A percentile compares a stretch with the other conserved stretches of the same genome.
Evolutionary conservation across 2,797 vertebrate genomes (phyloP).

Genomic region (Crocodylus rhombifer): DNA sequence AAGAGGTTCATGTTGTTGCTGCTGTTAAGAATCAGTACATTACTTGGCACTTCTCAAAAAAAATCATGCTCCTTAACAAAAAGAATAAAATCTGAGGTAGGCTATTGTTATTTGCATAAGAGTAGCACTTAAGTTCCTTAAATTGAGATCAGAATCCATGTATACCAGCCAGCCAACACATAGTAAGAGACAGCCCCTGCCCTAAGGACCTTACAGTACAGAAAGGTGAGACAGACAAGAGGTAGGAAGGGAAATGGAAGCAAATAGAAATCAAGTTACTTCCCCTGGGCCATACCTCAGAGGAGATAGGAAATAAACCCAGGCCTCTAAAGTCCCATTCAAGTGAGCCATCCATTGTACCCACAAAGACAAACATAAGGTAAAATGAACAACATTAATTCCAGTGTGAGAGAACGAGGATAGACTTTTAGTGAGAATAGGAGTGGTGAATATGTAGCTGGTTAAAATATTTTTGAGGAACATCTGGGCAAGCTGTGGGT

Average conservation of each 20-base stretch:
- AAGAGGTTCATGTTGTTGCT: neutral
- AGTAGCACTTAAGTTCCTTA: neutral
- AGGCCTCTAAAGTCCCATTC: neutral
- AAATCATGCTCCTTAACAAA: neutral
- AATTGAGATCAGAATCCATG: neutral
- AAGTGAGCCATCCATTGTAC: neutral
- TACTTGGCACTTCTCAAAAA: neutral
- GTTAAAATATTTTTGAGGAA: neutral
- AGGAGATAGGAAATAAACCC: neutral
- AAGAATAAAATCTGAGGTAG: neutral
- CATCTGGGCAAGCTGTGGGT: neutral
- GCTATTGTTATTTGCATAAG: neutral
- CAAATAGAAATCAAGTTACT: neutral
- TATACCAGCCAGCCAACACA: neutral
- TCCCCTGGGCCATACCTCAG: neutral
- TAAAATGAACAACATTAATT: conserved; percentile 2
- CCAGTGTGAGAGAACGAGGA: neutral
- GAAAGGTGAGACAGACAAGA: neutral
- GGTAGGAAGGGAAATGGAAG: neutral
- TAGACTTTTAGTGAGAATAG: neutral
- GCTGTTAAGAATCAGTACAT: conserved; percentile 29
- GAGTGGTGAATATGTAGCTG: accelerated
- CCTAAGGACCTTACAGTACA: accelerated
- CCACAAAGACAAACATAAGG: neutral
- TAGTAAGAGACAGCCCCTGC: neutral